Conservation (phyloP, 1,140 invertebrate species). For the Phortica variegata region DNA sequence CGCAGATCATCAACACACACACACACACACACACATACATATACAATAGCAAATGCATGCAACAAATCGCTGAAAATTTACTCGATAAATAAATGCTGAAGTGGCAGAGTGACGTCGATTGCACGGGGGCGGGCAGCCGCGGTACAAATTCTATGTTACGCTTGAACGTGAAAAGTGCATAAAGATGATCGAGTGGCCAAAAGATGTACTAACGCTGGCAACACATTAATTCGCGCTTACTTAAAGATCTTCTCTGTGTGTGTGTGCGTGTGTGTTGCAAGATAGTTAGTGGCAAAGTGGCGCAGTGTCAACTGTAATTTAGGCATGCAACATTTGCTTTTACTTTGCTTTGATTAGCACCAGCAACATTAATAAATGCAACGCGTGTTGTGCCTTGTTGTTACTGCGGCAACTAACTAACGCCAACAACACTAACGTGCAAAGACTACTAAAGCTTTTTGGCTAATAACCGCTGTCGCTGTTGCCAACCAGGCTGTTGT, state of each 20-base stretch:
- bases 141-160: constrained; percentile 41
- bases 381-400: constrained; percentile 2
- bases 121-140: constrained; percentile 33
- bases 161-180: constrained; percentile 20
- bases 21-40: neutral
- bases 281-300: too few relatives aligned
- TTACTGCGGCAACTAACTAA: constrained; percentile 30
- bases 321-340: neutral
- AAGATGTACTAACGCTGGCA: constrained; percentile 47
- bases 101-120: constrained; percentile 53
- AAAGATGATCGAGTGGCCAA: constrained; percentile 9
- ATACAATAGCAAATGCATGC: constrained; percentile 19
- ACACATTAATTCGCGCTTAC: constrained; percentile 52
- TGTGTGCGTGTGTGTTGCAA: constrained; percentile 12
- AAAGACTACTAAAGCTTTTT: neutral
- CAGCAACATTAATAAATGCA: constrained; percentile 1
- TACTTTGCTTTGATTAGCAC: neutral
- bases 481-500: too few relatives aligned
- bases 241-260: constrained; percentile 39
- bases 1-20: constrained; percentile 24
- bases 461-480: neutral
- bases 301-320: neutral
- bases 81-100: constrained; percentile 52
- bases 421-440: constrained; percentile 48
- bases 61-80: constrained; percentile 44